phyloP scores from a whole-genome alignment of 2,113 vertebrate species.

The Rhodinocichla rosea region DNA sequence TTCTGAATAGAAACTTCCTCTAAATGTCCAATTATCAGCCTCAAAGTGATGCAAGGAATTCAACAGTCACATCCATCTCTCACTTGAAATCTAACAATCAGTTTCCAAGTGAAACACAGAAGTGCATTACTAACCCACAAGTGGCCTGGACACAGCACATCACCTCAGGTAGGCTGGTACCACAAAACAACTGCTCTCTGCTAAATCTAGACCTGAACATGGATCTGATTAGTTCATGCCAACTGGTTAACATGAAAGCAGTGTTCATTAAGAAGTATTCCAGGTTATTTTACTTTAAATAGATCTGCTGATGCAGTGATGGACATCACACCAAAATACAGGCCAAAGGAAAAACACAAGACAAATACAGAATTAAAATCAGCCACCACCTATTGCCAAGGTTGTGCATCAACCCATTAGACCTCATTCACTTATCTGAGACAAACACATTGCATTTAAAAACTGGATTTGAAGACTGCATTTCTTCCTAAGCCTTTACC shows the following conservation, averaged over 20 bases:
- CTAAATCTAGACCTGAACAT: neutral
- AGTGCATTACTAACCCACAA: neutral
- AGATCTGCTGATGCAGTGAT: neutral
- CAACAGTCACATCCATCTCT: neutral
- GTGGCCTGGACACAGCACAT: neutral
- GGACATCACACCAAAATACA: neutral
- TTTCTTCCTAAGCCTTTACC: conserved; percentile 4
- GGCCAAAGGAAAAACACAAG: neutral
- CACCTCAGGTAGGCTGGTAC: neutral
- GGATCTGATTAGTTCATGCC: neutral
- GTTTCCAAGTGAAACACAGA: neutral
- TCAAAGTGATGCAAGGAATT: neutral
- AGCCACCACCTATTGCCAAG: neutral
- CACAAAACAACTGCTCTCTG: neutral
- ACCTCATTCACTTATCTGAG: neutral
- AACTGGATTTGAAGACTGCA: neutral
- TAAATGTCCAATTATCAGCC: neutral
- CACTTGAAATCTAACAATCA: neutral
- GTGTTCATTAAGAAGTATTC: neutral
- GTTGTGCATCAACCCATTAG: neutral
- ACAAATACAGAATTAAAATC: neutral
- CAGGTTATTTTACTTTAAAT: neutral
- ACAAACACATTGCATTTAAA: neutral
- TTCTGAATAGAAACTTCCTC: neutral
- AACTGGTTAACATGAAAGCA: neutral